Conservation (phyloP, 2,888 invertebrate genomes). For the Nymphalis c-album region DNA sequence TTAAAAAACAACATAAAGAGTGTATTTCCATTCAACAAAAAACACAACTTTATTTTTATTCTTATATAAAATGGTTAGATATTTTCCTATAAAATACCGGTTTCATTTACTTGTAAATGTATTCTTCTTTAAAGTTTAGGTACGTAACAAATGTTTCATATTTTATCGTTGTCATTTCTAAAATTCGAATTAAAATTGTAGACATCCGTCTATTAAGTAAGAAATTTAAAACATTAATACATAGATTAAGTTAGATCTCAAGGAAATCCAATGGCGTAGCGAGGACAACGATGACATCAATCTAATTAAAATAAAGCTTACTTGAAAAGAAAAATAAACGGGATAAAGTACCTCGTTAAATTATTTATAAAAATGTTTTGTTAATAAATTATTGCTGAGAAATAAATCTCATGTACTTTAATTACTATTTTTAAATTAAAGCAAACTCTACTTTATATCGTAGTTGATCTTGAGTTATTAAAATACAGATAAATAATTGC, state of each 20-base stretch:
- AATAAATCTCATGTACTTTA: too few species aligned
- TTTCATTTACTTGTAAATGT: not conserved
- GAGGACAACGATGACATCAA: not conserved
- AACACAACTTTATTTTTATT: not conserved
- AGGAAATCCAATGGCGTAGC: not conserved
- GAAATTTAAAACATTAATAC: not conserved
- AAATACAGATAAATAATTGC: not conserved
- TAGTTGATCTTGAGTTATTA: too few species aligned
- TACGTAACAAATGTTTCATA: too few species aligned
- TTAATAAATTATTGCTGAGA: too few species aligned
- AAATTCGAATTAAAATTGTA: not conserved
- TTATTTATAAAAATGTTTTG: too few species aligned
- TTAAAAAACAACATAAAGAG: constrained; percentile 4
- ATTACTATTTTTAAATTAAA: not conserved
- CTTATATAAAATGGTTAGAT: not conserved
- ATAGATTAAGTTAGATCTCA: not conserved
- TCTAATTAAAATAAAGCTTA: not conserved
- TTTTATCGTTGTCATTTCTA: not conserved
- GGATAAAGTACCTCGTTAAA: too few species aligned
- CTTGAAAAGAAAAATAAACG: too few species aligned
- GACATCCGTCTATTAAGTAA: not conserved
- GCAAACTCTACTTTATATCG: too few species aligned
- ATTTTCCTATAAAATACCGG: not conserved
- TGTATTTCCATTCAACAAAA: constrained; percentile 4
- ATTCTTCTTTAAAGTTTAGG: not conserved